A percentile compares a stretch with the other conserved stretches of the same genome.
These are phyloP conservation scores for Cardiocondyla obscurior DNA, from an alignment of 1,140 invertebrate species.

Conservation along the genomic window DNA sequence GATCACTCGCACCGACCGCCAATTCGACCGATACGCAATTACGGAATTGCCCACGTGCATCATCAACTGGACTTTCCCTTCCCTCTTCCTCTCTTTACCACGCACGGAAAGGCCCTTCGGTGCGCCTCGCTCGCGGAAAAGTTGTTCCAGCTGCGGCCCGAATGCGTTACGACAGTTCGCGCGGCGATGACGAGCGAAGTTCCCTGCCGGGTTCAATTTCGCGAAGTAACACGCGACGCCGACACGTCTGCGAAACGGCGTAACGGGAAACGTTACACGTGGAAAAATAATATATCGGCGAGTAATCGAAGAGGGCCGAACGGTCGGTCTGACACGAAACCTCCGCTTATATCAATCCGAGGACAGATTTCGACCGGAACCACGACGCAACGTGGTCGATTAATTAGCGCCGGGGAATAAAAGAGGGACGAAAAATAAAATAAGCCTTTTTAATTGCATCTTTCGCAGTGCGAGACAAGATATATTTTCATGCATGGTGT, in stretches of 20 bases:
- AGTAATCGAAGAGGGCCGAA: not conserved
- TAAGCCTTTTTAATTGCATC: not conserved
- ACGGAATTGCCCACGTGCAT: conserved; percentile 53
- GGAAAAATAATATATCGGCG: conserved; percentile 5
- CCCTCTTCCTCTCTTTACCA: no score
- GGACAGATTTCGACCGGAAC: no score
- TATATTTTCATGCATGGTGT: not conserved
- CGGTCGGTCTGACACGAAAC: no score
- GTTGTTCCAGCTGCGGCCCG: conserved; percentile 12
- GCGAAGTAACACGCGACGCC: not conserved
- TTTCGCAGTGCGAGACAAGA: not conserved
- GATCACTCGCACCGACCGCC: conserved; percentile 36
- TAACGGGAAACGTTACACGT: not conserved
- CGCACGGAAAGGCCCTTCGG: not conserved
- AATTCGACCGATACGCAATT: conserved; percentile 53
- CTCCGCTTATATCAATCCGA: no score
- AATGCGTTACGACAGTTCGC: not conserved
- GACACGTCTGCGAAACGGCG: not conserved
- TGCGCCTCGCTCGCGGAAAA: not conserved
- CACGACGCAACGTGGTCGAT: no score
- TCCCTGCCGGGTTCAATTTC: conserved; percentile 17
- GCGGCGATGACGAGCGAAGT: not conserved
- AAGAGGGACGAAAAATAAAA: no score
- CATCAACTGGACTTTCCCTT: conserved; percentile 44
- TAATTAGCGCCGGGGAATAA: not conserved